phyloP scores from a whole-genome alignment of 2,797 vertebrate species.

The Phalanger gymnotis region DNA sequence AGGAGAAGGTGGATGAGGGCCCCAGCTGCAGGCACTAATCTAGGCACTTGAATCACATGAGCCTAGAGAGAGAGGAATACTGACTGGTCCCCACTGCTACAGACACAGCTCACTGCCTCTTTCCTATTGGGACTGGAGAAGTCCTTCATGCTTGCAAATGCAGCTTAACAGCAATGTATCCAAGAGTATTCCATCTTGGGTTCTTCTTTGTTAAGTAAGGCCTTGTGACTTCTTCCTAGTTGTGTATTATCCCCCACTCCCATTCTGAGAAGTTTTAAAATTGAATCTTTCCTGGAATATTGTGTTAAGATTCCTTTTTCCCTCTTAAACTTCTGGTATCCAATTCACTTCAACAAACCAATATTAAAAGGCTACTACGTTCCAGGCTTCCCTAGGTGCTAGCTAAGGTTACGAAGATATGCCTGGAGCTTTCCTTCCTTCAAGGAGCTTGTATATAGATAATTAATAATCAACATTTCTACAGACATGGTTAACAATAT shows the following conservation, averaged over 20 bases:
- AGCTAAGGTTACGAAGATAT: neutral
- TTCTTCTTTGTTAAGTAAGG: neutral
- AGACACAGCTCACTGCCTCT: neutral
- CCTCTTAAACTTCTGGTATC: neutral
- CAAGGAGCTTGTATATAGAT: neutral
- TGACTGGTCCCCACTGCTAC: neutral
- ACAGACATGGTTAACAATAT: neutral
- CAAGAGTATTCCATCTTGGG: neutral
- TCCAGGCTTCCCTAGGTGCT: neutral
- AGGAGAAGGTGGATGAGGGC: neutral
- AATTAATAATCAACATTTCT: neutral
- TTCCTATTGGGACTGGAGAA: neutral
- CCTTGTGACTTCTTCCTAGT: neutral
- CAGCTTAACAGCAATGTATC: neutral
- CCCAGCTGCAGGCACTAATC: neutral
- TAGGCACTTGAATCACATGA: neutral
- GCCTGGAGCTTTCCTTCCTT: neutral
- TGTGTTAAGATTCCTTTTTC: neutral
- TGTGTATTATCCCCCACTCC: fast-evolving
- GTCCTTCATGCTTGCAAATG: neutral
- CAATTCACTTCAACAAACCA: neutral
- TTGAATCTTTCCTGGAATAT: neutral
- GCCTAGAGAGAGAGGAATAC: neutral
- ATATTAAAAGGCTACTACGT: neutral
- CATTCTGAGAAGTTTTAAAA: neutral